These are phyloP conservation scores for Todiramphus saurophagus DNA, from an alignment of 2,113 vertebrate species.

Conservation along the genomic window DNA sequence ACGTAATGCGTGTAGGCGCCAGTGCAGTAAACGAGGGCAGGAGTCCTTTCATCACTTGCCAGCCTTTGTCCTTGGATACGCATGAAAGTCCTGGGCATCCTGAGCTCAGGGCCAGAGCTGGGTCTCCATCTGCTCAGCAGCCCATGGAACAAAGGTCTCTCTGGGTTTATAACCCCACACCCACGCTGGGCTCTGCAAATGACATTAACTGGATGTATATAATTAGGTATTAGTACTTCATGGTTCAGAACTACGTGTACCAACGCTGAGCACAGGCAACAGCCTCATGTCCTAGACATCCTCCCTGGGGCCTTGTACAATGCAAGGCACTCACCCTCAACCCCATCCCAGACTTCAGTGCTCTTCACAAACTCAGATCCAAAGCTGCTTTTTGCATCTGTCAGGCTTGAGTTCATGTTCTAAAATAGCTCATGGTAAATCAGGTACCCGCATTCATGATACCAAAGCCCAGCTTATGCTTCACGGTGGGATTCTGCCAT, in stretches of 20 bases:
- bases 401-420: neutral
- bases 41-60: slow-evolving; percentile 69
- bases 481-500: neutral
- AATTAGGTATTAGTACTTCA: neutral
- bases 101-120: neutral
- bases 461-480: neutral
- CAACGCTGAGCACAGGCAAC: neutral
- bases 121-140: neutral
- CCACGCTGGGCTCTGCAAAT: neutral
- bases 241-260: neutral
- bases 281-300: neutral
- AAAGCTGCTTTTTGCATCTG: neutral
- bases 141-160: neutral
- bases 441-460: neutral
- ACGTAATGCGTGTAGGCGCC: rapidly evolving
- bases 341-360: neutral
- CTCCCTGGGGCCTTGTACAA: slow-evolving; percentile 13
- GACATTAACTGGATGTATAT: slow-evolving; percentile 2
- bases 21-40: neutral
- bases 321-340: neutral
- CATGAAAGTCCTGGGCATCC: slow-evolving; percentile 21
- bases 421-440: rapidly evolving
- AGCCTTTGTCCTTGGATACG: slow-evolving; percentile 11
- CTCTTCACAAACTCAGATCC: neutral
- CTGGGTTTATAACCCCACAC: neutral